A percentile compares a stretch with the other conserved stretches of the same genome.
These are phyloP conservation scores for Pogonophryne albipinna DNA, from an alignment of 2,797 vertebrate genomes.

Conservation along the genomic window DNA sequence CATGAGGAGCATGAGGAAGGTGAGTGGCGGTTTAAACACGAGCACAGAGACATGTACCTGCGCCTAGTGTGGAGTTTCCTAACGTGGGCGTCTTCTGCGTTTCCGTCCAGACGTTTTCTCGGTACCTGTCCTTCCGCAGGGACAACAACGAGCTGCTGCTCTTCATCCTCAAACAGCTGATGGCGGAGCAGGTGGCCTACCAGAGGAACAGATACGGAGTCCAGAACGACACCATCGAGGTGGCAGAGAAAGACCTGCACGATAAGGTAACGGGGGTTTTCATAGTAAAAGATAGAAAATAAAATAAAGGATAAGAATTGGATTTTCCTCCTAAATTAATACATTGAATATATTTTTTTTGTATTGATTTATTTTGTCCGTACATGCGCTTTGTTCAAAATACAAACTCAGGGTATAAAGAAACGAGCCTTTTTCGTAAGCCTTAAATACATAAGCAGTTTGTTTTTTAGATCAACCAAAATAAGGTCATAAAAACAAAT, in stretches of 20 bases:
- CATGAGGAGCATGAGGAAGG: conserved; percentile 98
- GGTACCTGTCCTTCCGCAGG: conserved; percentile 93
- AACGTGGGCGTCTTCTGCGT: not conserved
- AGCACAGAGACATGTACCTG: not conserved
- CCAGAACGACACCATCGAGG: conserved; percentile 92
- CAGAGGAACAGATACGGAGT: conserved; percentile 96
- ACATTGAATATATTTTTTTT: too few species aligned
- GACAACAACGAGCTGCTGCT: conserved; percentile 99
- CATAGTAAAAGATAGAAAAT: too few species aligned
- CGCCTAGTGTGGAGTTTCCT: not conserved
- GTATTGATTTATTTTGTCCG: too few species aligned
- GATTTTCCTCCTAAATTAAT: too few species aligned
- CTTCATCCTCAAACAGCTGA: conserved; percentile 96
- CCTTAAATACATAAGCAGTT: too few species aligned
- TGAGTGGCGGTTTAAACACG: conserved; percentile 42
- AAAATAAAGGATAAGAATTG: too few species aligned
- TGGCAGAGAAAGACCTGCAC: conserved; percentile 93
- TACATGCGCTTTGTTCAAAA: too few species aligned
- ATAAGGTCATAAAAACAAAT: too few species aligned
- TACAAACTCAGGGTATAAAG: too few species aligned
- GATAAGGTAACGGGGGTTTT: conserved; percentile 88
- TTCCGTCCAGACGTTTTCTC: conserved; percentile 90
- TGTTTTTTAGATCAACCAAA: too few species aligned
- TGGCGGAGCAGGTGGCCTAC: conserved; percentile 94
- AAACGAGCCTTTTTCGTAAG: too few species aligned